These are phyloP conservation scores for Polymixis flavicincta DNA, from an alignment of 2,888 invertebrate genomes.

Conservation along the genomic window DNA sequence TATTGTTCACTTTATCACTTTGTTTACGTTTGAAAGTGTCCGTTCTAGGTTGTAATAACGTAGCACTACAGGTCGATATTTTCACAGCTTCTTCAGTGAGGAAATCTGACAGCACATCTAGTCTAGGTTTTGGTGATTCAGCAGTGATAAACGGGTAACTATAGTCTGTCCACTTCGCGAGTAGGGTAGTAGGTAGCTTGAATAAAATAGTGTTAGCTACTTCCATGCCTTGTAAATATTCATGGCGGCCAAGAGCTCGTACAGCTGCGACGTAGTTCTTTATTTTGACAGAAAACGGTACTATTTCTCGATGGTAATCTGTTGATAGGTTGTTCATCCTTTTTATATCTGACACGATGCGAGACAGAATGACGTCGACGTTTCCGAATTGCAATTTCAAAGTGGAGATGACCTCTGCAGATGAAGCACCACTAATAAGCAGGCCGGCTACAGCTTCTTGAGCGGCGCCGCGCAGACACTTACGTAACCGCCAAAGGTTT, in stretches of 20 bases:
- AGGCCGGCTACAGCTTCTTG: neutral
- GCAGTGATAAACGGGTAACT: neutral
- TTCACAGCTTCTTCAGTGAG: neutral
- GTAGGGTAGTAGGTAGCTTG: neutral
- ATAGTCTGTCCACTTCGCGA: neutral
- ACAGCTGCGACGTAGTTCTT: neutral
- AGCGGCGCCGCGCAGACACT: neutral
- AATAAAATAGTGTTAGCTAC: neutral
- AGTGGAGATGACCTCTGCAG: neutral
- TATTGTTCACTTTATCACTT: neutral
- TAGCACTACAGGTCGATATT: neutral
- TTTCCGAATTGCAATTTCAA: neutral
- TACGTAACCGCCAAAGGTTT: neutral
- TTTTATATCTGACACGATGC: neutral
- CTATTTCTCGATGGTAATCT: neutral
- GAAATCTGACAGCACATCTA: constrained; percentile 3
- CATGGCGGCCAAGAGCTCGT: neutral
- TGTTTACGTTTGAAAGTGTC: neutral
- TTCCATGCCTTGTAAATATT: neutral
- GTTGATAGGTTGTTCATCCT: neutral
- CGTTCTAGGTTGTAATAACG: neutral
- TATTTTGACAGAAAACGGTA: neutral
- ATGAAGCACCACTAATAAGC: neutral
- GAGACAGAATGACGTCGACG: neutral
- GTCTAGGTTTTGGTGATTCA: constrained; percentile 1